Conservation (phyloP, 2,888 invertebrate genomes). For the Mamestra brassicae region DNA sequence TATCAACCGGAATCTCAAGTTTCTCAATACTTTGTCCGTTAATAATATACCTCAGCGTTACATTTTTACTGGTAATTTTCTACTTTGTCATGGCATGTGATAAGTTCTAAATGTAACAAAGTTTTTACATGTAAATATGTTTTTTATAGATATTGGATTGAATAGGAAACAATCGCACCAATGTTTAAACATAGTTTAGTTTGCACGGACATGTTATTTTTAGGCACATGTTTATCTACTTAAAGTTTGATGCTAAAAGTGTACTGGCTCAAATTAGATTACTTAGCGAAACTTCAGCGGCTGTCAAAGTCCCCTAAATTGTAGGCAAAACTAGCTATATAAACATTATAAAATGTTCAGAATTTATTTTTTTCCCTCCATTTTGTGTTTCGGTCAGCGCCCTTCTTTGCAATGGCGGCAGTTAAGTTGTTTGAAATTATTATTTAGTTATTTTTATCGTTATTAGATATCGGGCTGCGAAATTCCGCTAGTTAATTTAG, state of each 20-base stretch:
- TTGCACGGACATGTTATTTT: constrained; percentile 50
- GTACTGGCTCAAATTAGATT: background rate
- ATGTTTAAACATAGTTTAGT: constrained; percentile 54
- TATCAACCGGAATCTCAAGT: constrained; percentile 16
- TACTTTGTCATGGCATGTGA: constrained; percentile 41
- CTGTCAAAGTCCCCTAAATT: background rate
- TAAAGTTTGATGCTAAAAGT: constrained; percentile 25
- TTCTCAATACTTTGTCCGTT: constrained; percentile 11
- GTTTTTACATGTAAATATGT: constrained; percentile 24
- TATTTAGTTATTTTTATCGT: too few species aligned
- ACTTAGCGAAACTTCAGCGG: background rate
- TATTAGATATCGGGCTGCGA: too few species aligned
- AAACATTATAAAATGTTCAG: too few species aligned
- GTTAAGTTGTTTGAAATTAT: too few species aligned
- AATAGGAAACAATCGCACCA: constrained; percentile 45
- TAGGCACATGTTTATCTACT: constrained; percentile 35
- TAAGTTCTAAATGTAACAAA: constrained; percentile 24
- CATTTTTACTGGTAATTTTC: constrained; percentile 6
- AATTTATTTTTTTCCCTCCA: too few species aligned
- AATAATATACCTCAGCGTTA: constrained; percentile 1
- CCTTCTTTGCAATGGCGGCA: too few species aligned
- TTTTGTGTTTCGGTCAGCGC: too few species aligned
- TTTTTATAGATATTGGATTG: constrained; percentile 17
- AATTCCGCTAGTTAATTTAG: background rate
- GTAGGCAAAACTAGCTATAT: too few species aligned